phyloP scores from a whole-genome alignment of 53 echinoderm and acorn worm genomes.

The Temnopleurus reevesii region DNA sequence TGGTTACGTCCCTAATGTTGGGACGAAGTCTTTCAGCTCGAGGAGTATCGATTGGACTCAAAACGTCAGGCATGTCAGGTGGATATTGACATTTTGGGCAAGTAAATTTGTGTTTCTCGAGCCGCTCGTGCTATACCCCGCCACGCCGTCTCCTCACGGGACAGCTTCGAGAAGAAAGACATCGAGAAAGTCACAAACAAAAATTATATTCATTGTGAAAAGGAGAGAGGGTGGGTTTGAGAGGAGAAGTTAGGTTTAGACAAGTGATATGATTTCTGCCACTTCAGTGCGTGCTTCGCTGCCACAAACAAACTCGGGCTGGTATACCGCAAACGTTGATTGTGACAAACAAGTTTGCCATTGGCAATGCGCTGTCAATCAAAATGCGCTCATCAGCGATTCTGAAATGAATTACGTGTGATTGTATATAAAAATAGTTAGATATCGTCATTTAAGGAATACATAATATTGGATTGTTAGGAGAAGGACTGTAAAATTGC shows the following conservation, averaged over 20 bases:
- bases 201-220: neutral
- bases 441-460: too few species aligned
- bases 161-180: neutral
- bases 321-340: neutral
- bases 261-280: neutral
- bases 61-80: slow-evolving; percentile 57
- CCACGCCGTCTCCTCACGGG: neutral
- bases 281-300: neutral
- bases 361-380: neutral
- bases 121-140: slow-evolving; percentile 4
- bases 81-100: slow-evolving; percentile 30
- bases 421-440: too few species aligned
- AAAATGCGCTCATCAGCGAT: neutral
- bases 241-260: neutral
- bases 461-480: too few species aligned
- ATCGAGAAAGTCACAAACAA: neutral
- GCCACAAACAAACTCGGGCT: neutral
- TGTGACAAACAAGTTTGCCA: neutral
- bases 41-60: slow-evolving; percentile 31
- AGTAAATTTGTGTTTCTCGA: slow-evolving; percentile 38
- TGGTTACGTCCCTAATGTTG: neutral
- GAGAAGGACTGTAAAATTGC: too few species aligned
- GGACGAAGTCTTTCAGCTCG: neutral
- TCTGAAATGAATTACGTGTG: too few species aligned
- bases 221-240: neutral